Base-by-base conservation (phyloP, 2,888 invertebrate species). In the Dryadula phaetusa region DNA sequence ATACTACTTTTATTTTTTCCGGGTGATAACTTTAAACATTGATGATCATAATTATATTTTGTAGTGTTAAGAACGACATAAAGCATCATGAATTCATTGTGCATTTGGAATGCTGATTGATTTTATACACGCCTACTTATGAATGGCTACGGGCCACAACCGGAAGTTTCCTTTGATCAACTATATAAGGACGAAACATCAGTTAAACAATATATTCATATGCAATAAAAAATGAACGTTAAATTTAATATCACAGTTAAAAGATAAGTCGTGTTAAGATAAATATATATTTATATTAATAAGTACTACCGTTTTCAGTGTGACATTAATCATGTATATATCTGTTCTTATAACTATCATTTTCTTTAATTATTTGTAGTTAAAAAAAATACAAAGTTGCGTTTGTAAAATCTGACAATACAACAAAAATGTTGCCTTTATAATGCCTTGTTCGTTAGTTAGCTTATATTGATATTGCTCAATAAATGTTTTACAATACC, bases 161-260 rank as follows among this genome's bases (percentile, higher is more conserved):
- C 56, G 64, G 70, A 67, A 67, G 64, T 40, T 42, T 16, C n/a
- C 64, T 67, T 67, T 62, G 70, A 70, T 64, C 56, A 20, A 61
- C 60, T 46, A 61, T 52, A 67, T 34, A 67, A 66, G 69, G 47
- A 25, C 54, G 34, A 56, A 28, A 22, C 20, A 70, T 70, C 66
- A 47, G 34, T 69, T 53, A 60, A 64, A 62, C 56, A 37, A 47
- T 46, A 46, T 12, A 52, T 32, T 32, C 49, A 14, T 64, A 40
- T 64, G 12, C 67, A 54, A 70, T 67, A 64, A 67, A 22, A 70
- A 64, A 47, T 47, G 40, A 63, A 64, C 64, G 53, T 70, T 64
- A 70, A 70, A 67, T 64, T 70, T 67, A 28, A 70, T 64, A 61
- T 66, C 66, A 64, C 54, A 61, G 37, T 54, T 64, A 70, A 61